These are phyloP conservation scores for Mesitornis unicolor DNA, from an alignment of 2,113 vertebrate genomes.

Conservation along the genomic window DNA sequence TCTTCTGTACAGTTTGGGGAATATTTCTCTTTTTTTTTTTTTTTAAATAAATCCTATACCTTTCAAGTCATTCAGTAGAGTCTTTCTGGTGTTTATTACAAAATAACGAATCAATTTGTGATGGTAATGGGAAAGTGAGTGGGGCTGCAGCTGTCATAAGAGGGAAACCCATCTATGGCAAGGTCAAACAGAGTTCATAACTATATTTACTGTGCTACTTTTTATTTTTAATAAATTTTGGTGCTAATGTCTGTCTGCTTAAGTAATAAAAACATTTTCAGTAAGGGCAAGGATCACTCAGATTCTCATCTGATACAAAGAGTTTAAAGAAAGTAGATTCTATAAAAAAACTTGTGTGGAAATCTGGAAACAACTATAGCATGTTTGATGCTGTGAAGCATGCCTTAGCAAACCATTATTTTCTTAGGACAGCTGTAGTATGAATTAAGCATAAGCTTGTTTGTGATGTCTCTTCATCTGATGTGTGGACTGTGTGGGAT, in stretches of 20 bases:
- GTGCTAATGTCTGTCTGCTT: not conserved
- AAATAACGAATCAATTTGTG: not conserved
- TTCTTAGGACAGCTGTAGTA: not conserved
- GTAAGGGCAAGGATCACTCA: not conserved
- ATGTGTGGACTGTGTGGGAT: fast-evolving
- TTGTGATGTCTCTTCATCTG: not conserved
- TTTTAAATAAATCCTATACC: not conserved
- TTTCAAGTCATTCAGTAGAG: not conserved
- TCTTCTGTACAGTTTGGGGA: not conserved
- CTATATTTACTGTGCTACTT: not conserved
- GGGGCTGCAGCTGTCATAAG: not conserved
- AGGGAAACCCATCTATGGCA: not conserved
- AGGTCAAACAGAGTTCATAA: not conserved
- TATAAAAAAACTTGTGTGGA: not conserved
- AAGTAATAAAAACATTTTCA: not conserved
- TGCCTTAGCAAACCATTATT: not conserved
- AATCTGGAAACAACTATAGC: not conserved
- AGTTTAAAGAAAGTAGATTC: not conserved
- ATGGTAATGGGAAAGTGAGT: not conserved
- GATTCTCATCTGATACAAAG: not conserved
- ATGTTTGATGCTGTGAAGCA: not conserved
- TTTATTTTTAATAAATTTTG: not conserved
- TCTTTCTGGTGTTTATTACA: not conserved
- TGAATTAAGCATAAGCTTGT: not conserved
- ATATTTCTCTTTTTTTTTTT: no score